phyloP scores from a whole-genome alignment of 2,797 vertebrate genomes.

The Buceros bicornis region DNA sequence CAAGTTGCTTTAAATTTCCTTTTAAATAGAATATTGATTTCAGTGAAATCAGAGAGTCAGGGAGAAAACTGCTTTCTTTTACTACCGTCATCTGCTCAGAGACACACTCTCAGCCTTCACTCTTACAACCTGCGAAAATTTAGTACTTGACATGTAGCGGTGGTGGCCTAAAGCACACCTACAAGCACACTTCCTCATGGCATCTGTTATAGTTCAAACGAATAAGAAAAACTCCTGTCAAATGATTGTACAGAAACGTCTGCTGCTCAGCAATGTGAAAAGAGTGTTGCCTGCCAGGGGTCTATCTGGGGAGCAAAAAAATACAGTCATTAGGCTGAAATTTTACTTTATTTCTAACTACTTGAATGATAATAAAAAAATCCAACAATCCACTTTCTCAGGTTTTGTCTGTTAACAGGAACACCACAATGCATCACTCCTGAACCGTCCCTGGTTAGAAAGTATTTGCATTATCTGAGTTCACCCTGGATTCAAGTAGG shows the following conservation, averaged over 20 bases:
- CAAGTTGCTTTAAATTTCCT: background rate
- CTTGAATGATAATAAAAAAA: background rate
- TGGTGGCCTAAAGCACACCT: background rate
- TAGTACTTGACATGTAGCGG: background rate
- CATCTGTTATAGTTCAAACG: background rate
- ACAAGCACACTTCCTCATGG: background rate
- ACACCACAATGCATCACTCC: background rate
- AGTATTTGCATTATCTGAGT: background rate
- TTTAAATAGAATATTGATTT: background rate
- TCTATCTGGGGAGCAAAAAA: background rate
- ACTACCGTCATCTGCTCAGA: background rate
- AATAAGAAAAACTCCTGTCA: background rate
- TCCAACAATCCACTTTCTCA: background rate
- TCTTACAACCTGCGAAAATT: background rate
- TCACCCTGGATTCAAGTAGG: background rate
- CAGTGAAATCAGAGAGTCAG: background rate
- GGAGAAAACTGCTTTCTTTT: background rate
- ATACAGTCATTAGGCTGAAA: background rate
- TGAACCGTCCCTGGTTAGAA: background rate
- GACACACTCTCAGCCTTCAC: background rate
- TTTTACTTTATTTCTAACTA: background rate
- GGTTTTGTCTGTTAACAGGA: background rate
- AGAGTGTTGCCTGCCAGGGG: background rate
- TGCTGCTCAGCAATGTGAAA: background rate
- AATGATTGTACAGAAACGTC: background rate